phyloP scores from a whole-genome alignment of 2,888 invertebrate genomes.

The Alloscopus bannaensis region DNA sequence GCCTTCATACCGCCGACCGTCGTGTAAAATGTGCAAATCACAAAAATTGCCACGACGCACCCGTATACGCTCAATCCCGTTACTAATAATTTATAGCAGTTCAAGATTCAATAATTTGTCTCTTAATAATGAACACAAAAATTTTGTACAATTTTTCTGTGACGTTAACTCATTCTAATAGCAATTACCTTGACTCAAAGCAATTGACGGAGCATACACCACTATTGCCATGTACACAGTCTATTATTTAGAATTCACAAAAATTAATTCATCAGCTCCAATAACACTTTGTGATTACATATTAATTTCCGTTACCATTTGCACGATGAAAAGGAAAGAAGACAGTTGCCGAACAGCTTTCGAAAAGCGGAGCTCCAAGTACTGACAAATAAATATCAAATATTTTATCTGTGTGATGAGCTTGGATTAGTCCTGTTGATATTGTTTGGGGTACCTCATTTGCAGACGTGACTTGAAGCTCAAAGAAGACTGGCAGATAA shows the following conservation, averaged over 20 bases:
- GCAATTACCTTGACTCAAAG: constrained; percentile 81
- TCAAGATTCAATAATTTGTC: no score
- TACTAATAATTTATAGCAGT: constrained; percentile 78
- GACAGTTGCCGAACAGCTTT: constrained; percentile 69
- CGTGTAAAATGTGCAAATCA: constrained; percentile 94
- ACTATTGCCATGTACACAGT: constrained; percentile 76
- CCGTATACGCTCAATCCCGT: constrained; percentile 92
- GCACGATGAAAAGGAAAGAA: constrained; percentile 68
- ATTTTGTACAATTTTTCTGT: constrained; percentile 75
- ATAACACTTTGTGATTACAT: no score
- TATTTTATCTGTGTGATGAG: no score
- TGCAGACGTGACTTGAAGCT: constrained; percentile 59
- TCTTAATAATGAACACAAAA: no score
- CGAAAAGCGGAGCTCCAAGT: constrained; percentile 67
- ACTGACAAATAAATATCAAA: no score
- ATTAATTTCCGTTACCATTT: constrained; percentile 73
- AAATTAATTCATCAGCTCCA: no score
- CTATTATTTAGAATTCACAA: constrained; percentile 50
- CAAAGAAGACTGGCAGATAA: constrained; percentile 64
- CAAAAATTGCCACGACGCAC: constrained; percentile 91
- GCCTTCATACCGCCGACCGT: constrained; percentile 95
- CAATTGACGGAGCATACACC: constrained; percentile 83
- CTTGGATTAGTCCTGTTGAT: no score
- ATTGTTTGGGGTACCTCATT: no score
- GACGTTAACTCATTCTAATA: neutral